phyloP scores from a whole-genome alignment of 2,888 invertebrate species.

The Caenorhabditis japonica region DNA sequence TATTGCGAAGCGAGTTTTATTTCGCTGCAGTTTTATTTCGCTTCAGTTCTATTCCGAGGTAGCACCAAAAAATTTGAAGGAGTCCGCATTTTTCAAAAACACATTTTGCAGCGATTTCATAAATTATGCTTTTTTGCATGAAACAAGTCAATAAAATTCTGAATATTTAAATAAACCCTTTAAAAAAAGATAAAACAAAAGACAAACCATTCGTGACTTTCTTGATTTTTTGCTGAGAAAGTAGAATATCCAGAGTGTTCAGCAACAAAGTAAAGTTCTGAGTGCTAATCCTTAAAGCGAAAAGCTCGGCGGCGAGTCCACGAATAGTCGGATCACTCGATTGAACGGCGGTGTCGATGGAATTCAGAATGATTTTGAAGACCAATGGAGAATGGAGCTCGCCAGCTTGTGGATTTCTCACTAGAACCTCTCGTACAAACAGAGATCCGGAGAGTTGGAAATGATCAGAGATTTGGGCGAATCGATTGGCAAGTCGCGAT shows the following conservation, averaged over 20 bases:
- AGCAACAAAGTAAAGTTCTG: slow-evolving; percentile 21
- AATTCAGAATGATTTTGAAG: slow-evolving; percentile 30
- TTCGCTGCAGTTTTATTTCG: too few relatives aligned
- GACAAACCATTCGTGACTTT: slow-evolving; percentile 21
- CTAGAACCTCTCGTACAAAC: slow-evolving; percentile 54
- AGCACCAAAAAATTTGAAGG: too few relatives aligned
- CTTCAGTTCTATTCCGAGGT: too few relatives aligned
- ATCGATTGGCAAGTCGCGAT: slow-evolving; percentile 54
- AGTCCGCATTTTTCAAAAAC: too few relatives aligned
- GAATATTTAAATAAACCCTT: too few relatives aligned
- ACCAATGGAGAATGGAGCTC: slow-evolving; percentile 47
- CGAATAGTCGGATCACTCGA: slow-evolving; percentile 20
- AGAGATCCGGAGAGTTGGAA: slow-evolving; percentile 43
- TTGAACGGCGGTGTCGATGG: slow-evolving; percentile 40
- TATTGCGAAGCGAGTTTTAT: too few relatives aligned
- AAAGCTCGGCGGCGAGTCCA: slow-evolving; percentile 48
- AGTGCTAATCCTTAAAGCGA: slow-evolving; percentile 45
- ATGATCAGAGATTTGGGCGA: slow-evolving; percentile 43
- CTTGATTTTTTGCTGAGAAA: slow-evolving; percentile 22
- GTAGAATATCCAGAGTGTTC: slow-evolving; percentile 41
- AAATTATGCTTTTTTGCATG: too few relatives aligned
- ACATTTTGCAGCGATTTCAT: too few relatives aligned
- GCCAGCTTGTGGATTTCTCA: slow-evolving; percentile 52
- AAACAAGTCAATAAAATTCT: too few relatives aligned
- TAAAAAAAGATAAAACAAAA: too few relatives aligned